Evolutionary conservation across 2,797 vertebrate genomes (phyloP), one percentile per base, ranked within the genome.

Genomic region (Leptoclinus maculatus): DNA sequence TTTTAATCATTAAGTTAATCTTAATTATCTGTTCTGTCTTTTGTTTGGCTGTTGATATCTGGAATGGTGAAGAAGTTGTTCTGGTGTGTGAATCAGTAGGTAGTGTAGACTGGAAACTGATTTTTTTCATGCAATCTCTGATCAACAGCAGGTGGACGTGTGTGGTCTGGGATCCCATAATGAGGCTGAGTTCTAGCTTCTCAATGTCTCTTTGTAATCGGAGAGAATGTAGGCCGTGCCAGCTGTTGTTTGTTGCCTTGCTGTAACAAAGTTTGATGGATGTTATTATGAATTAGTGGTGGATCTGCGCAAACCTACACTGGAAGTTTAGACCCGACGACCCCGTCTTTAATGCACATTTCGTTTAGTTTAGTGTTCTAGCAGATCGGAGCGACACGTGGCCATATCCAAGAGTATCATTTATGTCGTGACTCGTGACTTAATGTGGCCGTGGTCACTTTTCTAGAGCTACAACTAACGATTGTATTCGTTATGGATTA

Each of bases 191-290:
- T 43, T 87, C 34, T 47, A 59, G 29, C 58, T 56, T 41, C 64
- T 86, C 74, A 88, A 83, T 78, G 67, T 86, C 23, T 82, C 71
- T 84, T 86, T 91, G 87, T 88, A 78, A 80, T 54, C 34, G 23
- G 53, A 79, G 77, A 57, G 66, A 80, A 91, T 89, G 75, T 90
- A 78, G 80, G 85, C 73, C 85, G 84, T 65, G 41, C 51, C 53
- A 70, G 74, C 69, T 38, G 36, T 77, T 86, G 63, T 83, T 63
- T 77, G 66, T 60, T 67, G 74, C 51, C 39, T 76, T 27, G 51
- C 14, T 81, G 63, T 68, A 41, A 60, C 16, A 34, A 71, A 78
- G 54, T 66, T 27, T 25, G 54, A 29, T 66, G 38, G 36, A 65
- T 66, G 19, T 70, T 39, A 1, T 70, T 60, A 7, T 56, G 38